phyloP scores from a whole-genome alignment of 2,888 invertebrate genomes.

The Troides oblongomaculatus region DNA sequence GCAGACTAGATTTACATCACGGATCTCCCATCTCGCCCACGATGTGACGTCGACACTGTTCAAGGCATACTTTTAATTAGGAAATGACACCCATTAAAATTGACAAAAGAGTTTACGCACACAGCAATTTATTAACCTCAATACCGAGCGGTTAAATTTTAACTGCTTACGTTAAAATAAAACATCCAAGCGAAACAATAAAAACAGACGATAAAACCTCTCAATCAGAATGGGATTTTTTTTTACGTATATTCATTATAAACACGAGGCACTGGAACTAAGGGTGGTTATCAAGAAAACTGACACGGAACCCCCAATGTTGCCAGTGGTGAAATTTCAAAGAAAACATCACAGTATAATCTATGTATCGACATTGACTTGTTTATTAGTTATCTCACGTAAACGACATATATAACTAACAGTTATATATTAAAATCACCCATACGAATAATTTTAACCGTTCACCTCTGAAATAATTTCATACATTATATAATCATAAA shows the following conservation, averaged over 20 bases:
- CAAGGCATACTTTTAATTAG: neutral
- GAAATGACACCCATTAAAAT: neutral
- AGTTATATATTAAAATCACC: neutral
- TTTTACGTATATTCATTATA: slow-evolving; percentile 7
- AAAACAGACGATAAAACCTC: neutral
- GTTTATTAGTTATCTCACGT: too few species aligned
- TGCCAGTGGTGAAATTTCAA: too few species aligned
- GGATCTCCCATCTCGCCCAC: slow-evolving; percentile 1
- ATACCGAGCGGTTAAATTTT: neutral
- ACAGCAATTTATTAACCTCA: too few species aligned
- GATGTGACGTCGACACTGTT: neutral
- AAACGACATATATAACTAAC: too few species aligned
- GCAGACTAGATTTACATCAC: slow-evolving; percentile 21
- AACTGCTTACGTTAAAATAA: neutral
- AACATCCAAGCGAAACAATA: neutral
- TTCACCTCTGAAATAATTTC: neutral
- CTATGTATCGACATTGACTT: too few species aligned
- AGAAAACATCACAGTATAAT: too few species aligned
- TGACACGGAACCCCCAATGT: neutral
- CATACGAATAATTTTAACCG: neutral
- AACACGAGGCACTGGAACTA: slow-evolving; percentile 13
- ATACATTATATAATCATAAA: neutral
- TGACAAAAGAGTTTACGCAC: neutral
- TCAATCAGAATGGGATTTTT: neutral
- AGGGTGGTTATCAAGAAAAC: neutral